Conservation (phyloP, 2,113 vertebrate genomes). For the Hypocryptadius cinnamomeus region DNA sequence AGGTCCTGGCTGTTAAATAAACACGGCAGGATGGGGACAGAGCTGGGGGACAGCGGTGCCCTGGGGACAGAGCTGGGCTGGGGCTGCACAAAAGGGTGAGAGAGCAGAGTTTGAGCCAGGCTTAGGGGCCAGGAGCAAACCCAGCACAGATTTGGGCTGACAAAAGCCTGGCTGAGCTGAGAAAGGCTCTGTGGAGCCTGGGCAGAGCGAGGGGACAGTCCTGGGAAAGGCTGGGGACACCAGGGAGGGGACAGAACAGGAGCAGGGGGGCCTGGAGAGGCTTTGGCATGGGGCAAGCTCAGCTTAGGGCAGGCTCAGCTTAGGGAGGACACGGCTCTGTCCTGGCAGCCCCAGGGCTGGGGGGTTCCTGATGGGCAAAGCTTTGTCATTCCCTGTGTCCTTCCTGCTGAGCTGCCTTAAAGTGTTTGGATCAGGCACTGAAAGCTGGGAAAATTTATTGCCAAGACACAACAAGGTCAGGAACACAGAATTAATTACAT, state of each 20-base stretch:
- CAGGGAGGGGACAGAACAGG: background rate
- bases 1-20: background rate
- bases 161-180: background rate
- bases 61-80: background rate
- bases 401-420: background rate
- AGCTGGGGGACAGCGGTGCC: background rate
- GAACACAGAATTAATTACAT: background rate
- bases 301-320: background rate
- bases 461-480: background rate
- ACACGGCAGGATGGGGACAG: accelerated
- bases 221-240: background rate
- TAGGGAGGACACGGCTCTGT: background rate
- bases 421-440: background rate
- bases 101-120: background rate
- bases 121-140: background rate
- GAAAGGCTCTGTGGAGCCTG: background rate
- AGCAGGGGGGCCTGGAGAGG: background rate
- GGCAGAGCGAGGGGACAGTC: background rate
- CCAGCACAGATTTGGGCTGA: background rate
- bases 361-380: background rate
- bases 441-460: background rate
- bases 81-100: background rate
- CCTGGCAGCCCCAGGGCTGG: accelerated
- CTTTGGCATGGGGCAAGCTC: background rate
- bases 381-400: accelerated